Base-by-base conservation (phyloP, 2,888 invertebrate genomes). In the Conomelus anceps region DNA sequence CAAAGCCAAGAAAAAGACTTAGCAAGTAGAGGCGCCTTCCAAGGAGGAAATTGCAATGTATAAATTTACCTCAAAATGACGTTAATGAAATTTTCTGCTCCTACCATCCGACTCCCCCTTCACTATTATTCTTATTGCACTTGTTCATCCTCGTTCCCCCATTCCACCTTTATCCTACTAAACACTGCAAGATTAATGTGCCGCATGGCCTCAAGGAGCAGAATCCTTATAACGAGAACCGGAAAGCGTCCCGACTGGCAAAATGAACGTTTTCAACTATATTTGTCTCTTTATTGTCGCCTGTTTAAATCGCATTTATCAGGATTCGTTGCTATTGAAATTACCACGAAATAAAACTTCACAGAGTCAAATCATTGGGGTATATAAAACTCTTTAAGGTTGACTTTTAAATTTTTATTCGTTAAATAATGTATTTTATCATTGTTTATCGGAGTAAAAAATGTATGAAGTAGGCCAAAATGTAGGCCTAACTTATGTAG, bases 61-160 rank as follows among this genome's bases (percentile, higher is more conserved):
- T 94, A 94, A 94, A 94, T 94, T 94, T 93, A 94, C 94, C 94
- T 94, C 93, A 94, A 94, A 94, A 94, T 94, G 94, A 94, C 94
- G 94, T 94, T 94, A 94, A 94, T 94, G 94, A 94, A 94, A 94
- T 94, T 63, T 94, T 94, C 91, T 90, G 90, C 89, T 86, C 86
- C 86, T 86, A 63, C 63, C 63, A 63, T 63, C 63, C 63, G 63
- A 63, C 63, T 63, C n/a, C 63, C 63, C 63, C 63, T 63, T n/a
- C 7, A n/a, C 63, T 63, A 63, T 63, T n/a, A 63, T 63, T 63
- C 63, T 63, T 63, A 63, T 63, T 63, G 63, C 63, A 63, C 29
- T 86, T 86, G 86, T 26, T 23, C 23, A 23, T 23, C 23, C 4
- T 86, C 24, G 22, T 86, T 6, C 86, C 86, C 20, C 29, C 86